Percentiles rank a stretch among this genome's conserved stretches.
Conservation (phyloP, 2,888 invertebrate species). For the Micoletzkya japonica region DNA sequence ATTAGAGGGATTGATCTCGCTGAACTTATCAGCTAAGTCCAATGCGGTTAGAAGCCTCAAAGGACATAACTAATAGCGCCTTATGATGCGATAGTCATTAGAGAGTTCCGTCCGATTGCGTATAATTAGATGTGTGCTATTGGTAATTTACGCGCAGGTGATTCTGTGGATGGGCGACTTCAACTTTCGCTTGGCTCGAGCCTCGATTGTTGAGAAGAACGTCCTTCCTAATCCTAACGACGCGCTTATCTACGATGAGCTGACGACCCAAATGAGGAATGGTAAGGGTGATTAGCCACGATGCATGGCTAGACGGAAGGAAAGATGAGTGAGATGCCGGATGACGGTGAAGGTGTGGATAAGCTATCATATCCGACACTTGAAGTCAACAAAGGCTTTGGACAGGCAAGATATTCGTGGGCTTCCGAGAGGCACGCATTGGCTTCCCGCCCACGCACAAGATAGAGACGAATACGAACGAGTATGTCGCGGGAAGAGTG, state of each 20-base stretch:
- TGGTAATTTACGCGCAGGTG: conserved; percentile 29
- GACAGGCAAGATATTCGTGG: conserved; percentile 16
- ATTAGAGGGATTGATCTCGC: too few species aligned
- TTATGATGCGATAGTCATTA: too few species aligned
- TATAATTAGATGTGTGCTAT: too few species aligned
- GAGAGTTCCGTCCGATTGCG: too few species aligned
- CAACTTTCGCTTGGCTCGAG: conserved; percentile 50
- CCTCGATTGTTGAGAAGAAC: conserved; percentile 1
- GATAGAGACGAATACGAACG: neutral
- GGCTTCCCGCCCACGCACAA: conserved; percentile 27
- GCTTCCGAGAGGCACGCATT: conserved; percentile 20
- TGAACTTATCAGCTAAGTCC: too few species aligned
- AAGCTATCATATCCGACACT: neutral
- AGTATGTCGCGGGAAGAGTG: conserved; percentile 7
- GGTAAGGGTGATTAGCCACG: neutral
- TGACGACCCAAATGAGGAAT: conserved; percentile 21
- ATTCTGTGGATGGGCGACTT: conserved; percentile 59
- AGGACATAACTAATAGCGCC: too few species aligned
- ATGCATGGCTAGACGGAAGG: neutral
- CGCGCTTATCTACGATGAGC: conserved; percentile 20
- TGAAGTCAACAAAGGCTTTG: too few species aligned
- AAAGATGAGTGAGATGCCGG: too few species aligned
- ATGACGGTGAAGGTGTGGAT: too few species aligned
- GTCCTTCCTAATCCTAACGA: conserved; percentile 24
- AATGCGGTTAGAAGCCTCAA: too few species aligned